Percentiles rank a stretch among this genome's conserved stretches.
phyloP scores from a whole-genome alignment of 1,140 invertebrate genomes.

The Lepidurus packardi region DNA sequence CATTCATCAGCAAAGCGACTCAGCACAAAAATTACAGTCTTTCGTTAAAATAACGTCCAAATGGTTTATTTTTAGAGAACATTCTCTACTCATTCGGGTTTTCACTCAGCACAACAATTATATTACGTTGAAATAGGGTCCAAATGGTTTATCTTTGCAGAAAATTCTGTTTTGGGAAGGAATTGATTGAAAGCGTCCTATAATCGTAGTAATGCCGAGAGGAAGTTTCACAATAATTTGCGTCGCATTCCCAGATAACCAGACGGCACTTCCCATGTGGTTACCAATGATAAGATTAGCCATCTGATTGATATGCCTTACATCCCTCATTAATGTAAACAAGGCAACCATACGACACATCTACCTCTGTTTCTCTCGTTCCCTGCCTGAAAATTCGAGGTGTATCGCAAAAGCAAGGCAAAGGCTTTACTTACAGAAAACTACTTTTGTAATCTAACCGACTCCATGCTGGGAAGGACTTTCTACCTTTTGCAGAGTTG shows the following conservation, averaged over 20 bases:
- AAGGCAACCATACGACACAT: background rate
- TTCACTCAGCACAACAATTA: too few relatives aligned
- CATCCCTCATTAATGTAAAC: constrained; percentile 22
- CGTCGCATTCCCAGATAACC: background rate
- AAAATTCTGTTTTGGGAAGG: background rate
- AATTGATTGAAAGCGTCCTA: background rate
- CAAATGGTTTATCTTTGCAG: background rate
- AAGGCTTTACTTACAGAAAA: background rate
- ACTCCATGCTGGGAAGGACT: background rate
- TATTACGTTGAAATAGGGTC: too few relatives aligned
- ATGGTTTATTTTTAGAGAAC: too few relatives aligned
- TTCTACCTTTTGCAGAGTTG: background rate
- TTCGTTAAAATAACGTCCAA: too few relatives aligned
- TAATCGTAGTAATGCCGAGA: background rate
- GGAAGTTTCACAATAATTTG: constrained; percentile 15
- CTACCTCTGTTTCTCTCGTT: background rate
- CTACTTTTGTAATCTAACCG: background rate
- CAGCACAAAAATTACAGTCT: too few relatives aligned
- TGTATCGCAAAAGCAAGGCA: background rate
- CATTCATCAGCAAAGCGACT: too few relatives aligned
- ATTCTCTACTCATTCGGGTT: too few relatives aligned
- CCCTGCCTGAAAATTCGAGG: background rate
- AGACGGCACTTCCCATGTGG: constrained; percentile 17
- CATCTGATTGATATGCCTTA: constrained; percentile 13
- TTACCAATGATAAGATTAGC: constrained; percentile 19